Conservation (phyloP, 2,113 vertebrate species). For the Lethenteron reissneri region DNA sequence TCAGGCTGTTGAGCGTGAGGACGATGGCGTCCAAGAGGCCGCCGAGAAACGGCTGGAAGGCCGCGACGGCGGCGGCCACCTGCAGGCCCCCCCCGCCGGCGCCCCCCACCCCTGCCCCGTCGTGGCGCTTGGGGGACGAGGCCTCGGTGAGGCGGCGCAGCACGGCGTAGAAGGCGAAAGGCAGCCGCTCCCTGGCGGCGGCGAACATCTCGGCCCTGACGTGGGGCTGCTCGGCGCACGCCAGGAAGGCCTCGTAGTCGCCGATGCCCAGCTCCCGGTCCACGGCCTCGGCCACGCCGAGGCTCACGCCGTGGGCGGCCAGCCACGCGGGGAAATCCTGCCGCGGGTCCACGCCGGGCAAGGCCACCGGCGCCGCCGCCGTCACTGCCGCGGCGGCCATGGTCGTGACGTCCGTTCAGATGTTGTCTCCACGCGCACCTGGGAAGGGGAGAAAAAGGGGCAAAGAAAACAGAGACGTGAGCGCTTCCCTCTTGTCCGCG, state of each 20-base stretch:
- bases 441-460: too few species aligned
- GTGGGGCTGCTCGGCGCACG: background rate
- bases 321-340: slow-evolving; percentile 1
- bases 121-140: background rate
- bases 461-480: too few species aligned
- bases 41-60: background rate
- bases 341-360: background rate
- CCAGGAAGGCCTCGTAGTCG: slow-evolving; percentile 1
- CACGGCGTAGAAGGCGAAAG: background rate
- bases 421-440: too few species aligned
- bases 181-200: slow-evolving; percentile 1
- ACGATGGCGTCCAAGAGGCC: background rate
- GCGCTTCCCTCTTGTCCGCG: too few species aligned
- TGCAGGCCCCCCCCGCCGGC: too few species aligned
- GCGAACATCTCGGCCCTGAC: background rate
- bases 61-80: background rate
- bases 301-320: background rate
- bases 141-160: background rate
- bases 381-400: too few species aligned
- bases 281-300: background rate
- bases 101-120: too few species aligned
- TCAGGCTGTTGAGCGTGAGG: slow-evolving; percentile 1
- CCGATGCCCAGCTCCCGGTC: background rate
- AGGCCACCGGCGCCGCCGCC: background rate
- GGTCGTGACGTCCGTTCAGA: too few species aligned